A percentile compares a stretch with the other conserved stretches of the same genome.
These are phyloP conservation scores for Euura lappo DNA, from an alignment of 1,140 invertebrate genomes.

Conservation along the genomic window DNA sequence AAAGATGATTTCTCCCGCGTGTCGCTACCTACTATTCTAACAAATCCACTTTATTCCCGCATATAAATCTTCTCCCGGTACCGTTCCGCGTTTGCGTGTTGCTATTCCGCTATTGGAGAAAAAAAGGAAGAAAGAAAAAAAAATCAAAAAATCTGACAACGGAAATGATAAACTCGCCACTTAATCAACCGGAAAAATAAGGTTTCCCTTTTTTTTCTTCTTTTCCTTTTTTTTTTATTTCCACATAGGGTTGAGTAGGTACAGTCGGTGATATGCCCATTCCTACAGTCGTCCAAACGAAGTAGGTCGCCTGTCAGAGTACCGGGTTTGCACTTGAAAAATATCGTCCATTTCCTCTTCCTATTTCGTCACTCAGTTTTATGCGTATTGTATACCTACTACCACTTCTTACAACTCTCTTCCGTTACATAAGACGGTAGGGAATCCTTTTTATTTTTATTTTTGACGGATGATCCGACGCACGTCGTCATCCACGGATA, in stretches of 20 bases:
- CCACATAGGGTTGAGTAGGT: not conserved
- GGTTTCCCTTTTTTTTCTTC: not conserved
- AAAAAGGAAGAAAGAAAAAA: too few species aligned
- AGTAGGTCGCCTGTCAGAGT: not conserved
- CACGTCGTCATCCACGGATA: too few species aligned
- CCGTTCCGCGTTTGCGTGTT: not conserved
- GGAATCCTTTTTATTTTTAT: not conserved
- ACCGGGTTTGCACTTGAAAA: not conserved
- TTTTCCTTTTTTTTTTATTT: too few species aligned
- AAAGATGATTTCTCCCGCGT: conserved; percentile 4
- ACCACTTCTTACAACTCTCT: not conserved
- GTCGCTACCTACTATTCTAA: not conserved
- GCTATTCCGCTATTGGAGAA: not conserved
- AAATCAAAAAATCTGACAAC: not conserved
- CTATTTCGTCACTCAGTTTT: not conserved
- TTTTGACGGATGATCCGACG: not conserved
- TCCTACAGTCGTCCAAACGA: not conserved
- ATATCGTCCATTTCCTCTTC: not conserved
- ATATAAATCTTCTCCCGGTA: not conserved
- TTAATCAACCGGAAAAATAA: conserved; percentile 7
- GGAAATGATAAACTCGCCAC: conserved; percentile 4
- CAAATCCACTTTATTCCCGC: conserved; percentile 4
- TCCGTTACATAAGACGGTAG: not conserved
- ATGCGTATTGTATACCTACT: not conserved
- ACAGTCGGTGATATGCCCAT: not conserved